Conservation (phyloP, 2,113 vertebrate genomes). For the Python bivittatus region DNA sequence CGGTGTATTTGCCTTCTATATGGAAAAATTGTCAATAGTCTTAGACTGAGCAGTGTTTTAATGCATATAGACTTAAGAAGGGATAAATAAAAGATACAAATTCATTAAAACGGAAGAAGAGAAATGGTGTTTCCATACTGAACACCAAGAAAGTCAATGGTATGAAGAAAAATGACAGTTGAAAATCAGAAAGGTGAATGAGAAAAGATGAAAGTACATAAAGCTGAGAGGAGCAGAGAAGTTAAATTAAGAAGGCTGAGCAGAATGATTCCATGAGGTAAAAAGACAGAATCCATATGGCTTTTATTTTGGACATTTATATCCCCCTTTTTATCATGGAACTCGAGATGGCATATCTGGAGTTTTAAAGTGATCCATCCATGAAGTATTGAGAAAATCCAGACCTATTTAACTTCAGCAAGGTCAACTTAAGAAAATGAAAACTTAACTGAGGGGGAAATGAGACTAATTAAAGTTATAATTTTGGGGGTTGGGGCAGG, state of each 20-base stretch:
- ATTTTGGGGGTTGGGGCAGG: not conserved
- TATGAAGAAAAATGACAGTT: not conserved
- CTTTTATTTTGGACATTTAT: not conserved
- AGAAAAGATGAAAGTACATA: not conserved
- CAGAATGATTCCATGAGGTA: not conserved
- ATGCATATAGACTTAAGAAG: not conserved
- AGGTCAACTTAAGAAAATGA: not conserved
- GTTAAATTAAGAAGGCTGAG: not conserved
- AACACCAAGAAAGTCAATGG: not conserved
- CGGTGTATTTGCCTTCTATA: not conserved
- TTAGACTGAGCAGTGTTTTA: not conserved
- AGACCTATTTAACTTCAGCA: not conserved
- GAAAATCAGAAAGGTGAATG: not conserved
- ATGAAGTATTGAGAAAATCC: not conserved
- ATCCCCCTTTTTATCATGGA: not conserved
- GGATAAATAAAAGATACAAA: not conserved
- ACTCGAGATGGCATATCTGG: not conserved
- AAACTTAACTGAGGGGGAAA: not conserved
- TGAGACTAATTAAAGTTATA: not conserved
- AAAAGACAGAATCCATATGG: too few relatives aligned
- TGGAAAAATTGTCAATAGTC: not conserved
- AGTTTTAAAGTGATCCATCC: not conserved
- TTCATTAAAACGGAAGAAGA: not conserved
- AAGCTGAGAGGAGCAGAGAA: not conserved
- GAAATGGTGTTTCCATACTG: not conserved